phyloP scores from a whole-genome alignment of 2,888 invertebrate genomes.

The Drosophila cyrtoloma region DNA sequence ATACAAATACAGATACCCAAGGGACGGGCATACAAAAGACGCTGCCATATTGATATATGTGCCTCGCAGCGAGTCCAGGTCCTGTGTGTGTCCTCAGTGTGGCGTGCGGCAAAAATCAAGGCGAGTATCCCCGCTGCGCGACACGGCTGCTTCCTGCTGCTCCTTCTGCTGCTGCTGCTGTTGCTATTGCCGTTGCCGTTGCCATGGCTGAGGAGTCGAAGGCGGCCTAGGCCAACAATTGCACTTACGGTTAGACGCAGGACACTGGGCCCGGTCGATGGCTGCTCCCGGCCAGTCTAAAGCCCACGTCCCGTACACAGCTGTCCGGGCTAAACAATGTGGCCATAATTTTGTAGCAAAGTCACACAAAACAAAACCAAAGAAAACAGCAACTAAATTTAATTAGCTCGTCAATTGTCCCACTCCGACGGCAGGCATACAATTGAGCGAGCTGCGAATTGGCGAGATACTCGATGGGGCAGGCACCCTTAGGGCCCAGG shows the following conservation, averaged over 20 bases:
- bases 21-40: constrained; percentile 56
- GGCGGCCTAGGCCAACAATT: constrained; percentile 45
- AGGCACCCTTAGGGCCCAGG: constrained; percentile 19
- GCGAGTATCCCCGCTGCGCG: constrained; percentile 69
- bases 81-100: constrained; percentile 50
- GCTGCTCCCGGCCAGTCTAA: not conserved
- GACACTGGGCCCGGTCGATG: constrained; percentile 4
- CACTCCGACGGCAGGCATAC: constrained; percentile 23
- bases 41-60: constrained; percentile 67
- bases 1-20: constrained; percentile 36
- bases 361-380: constrained; percentile 31
- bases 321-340: constrained; percentile 68
- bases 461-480: constrained; percentile 1
- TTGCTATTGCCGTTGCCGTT: constrained; percentile 12
- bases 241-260: constrained; percentile 62
- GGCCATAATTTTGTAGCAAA: constrained; percentile 66
- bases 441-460: not conserved
- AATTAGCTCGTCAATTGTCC: constrained; percentile 76
- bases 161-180: constrained; percentile 47
- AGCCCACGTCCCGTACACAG: constrained; percentile 48
- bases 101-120: constrained; percentile 77
- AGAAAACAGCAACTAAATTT: constrained; percentile 62
- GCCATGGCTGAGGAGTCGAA: not conserved
- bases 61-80: constrained; percentile 27
- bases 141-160: constrained; percentile 67